phyloP scores from a whole-genome alignment of 2,113 vertebrate species.

The Rhizomys pruinosus region DNA sequence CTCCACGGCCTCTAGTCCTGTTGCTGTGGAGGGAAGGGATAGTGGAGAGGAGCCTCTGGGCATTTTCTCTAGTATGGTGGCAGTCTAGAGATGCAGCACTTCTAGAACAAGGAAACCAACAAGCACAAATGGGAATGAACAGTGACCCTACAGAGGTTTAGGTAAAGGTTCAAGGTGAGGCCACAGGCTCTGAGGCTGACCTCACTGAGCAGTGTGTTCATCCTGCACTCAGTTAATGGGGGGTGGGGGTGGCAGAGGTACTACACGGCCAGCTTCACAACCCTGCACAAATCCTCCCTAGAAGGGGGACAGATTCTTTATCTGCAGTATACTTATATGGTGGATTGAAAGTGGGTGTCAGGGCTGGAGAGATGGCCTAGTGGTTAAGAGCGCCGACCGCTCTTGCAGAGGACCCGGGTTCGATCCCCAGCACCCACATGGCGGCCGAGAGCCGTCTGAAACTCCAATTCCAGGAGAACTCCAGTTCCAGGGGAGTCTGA shows the following conservation, averaged over 20 bases:
- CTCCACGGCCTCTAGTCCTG: not conserved
- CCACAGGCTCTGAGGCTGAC: not conserved
- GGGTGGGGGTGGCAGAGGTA: too few species aligned
- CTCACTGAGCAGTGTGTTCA: not conserved
- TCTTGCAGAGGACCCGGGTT: too few species aligned
- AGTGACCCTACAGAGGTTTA: not conserved
- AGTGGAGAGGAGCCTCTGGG: not conserved
- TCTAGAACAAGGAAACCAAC: not conserved
- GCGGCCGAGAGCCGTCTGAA: too few species aligned
- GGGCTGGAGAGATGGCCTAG: too few species aligned
- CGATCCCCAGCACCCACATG: too few species aligned
- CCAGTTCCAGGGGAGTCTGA: too few species aligned
- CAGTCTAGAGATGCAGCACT: not conserved
- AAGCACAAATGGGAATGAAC: not conserved
- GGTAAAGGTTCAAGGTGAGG: not conserved
- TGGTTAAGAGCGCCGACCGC: too few species aligned
- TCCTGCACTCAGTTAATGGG: not conserved
- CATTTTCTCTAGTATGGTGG: not conserved
- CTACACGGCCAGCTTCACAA: not conserved
- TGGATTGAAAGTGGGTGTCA: not conserved
- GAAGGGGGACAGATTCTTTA: not conserved
- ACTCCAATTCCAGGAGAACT: too few species aligned
- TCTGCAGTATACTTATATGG: not conserved
- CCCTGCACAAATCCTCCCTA: not conserved
- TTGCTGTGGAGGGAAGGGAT: not conserved